phyloP scores from a whole-genome alignment of 2,113 vertebrate species.

The Gobiocypris rarus region DNA sequence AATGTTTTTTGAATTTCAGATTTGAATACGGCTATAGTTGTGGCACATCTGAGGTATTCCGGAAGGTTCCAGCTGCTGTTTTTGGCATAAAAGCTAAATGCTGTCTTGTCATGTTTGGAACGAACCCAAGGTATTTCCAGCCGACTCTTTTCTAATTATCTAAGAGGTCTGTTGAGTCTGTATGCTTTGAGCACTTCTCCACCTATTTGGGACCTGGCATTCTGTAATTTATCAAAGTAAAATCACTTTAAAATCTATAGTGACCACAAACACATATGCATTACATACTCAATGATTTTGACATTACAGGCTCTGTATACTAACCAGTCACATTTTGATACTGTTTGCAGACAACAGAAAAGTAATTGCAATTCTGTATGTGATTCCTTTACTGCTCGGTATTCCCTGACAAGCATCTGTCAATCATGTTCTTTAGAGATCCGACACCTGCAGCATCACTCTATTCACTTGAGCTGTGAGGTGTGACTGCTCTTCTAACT shows the following conservation, averaged over 20 bases:
- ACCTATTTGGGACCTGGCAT: not conserved
- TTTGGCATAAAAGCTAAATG: not conserved
- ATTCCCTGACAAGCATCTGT: not conserved
- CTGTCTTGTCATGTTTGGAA: not conserved
- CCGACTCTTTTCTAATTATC: not conserved
- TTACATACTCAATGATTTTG: no score
- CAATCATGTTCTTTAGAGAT: not conserved
- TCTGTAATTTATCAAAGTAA: not conserved
- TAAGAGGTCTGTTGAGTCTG: not conserved
- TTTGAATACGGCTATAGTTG: not conserved
- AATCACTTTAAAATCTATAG: not conserved
- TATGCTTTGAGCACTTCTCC: not conserved
- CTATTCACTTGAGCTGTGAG: not conserved
- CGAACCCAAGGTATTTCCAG: not conserved
- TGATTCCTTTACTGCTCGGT: not conserved
- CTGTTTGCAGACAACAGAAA: not conserved
- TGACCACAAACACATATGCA: not conserved
- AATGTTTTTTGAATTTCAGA: not conserved
- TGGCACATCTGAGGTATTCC: not conserved
- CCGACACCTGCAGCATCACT: not conserved
- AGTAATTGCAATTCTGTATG: not conserved
- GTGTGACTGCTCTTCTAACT: not conserved
- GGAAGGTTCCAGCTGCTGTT: not conserved
- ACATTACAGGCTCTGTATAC: not conserved
- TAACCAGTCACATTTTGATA: not conserved